Base-by-base conservation (phyloP, 2,888 invertebrate species). In the Carcina quercana region DNA sequence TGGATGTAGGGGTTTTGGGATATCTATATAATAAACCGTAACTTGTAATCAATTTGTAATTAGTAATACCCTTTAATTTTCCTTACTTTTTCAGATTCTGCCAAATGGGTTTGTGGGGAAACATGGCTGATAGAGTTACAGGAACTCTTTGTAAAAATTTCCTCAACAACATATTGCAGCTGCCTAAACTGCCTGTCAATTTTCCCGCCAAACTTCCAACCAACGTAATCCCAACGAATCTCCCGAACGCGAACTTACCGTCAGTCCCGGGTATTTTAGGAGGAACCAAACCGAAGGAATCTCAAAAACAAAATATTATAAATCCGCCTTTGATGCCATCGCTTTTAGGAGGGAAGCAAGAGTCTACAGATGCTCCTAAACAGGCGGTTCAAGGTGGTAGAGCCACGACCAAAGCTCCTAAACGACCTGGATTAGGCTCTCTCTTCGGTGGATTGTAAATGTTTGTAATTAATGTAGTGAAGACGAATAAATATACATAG, bases 101-200 rank as follows among this genome's bases (percentile, higher is more conserved):
- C 50, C 86, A 90, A 65, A 89, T 91, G 83, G 90, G 87, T 4
- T 57, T 91, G 5, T 91, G 90, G 91, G 86, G 88, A 2, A 88
- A 88, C 37, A 74, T 89, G 34, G 79, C 71, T 0, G 86, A 89
- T 33, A 66, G 88, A 40, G 55, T 90, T 12, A 76, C 86, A 34
- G 86, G 86, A 14, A 55, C 78, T 1, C 50, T 86, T 2, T 91
- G 91, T 49, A 71, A 79, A 45, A 69, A 75, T 20, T 29, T 76
- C 5, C 51, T 83, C 3, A 69, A 66, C 5, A 50, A 65, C 25
- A 30, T 80, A 19, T 40, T 79, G 20, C 65, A 70, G 13, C 37
- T 68, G 8, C 59, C 54, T n/a, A 59, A 59, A 26, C 26, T 65
- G 20, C 45, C 48, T n/a, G 14, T 45, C 14, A 38, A 38, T 3